phyloP scores from a whole-genome alignment of 2,113 vertebrate genomes.

The Odontesthes bonariensis region DNA sequence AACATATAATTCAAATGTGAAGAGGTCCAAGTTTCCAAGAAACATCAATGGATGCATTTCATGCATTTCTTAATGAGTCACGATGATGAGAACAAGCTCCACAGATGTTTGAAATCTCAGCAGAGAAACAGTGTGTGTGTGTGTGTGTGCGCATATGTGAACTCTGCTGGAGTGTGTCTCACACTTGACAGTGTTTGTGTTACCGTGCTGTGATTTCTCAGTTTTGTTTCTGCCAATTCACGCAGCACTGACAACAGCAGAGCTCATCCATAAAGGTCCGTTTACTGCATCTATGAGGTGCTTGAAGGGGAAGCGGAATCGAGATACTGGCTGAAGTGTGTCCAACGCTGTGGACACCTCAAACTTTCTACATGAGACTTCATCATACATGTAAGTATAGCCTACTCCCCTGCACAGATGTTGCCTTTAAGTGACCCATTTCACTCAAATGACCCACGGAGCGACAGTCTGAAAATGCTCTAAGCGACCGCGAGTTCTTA shows the following conservation, averaged over 20 bases:
- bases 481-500: too few relatives aligned
- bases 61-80: not conserved
- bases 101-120: slow-evolving; percentile 9
- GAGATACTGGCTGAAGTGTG: too few relatives aligned
- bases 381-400: too few relatives aligned
- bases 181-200: not conserved
- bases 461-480: too few relatives aligned
- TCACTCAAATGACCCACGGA: too few relatives aligned
- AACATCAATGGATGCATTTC: not conserved
- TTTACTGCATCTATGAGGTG: not conserved
- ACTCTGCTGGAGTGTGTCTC: slow-evolving; percentile 17
- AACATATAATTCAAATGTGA: not conserved
- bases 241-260: slow-evolving; percentile 5
- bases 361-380: too few relatives aligned
- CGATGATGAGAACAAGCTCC: not conserved
- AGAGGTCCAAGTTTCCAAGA: not conserved
- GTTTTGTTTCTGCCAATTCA: slow-evolving; percentile 23
- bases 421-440: too few relatives aligned
- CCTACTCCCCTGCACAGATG: too few relatives aligned
- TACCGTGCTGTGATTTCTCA: slow-evolving; percentile 28
- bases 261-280: slow-evolving; percentile 17
- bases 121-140: not conserved
- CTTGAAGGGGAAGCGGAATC: not conserved
- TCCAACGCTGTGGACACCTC: too few relatives aligned
- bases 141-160: not conserved